A percentile compares a stretch with the other conserved stretches of the same genome.
These are phyloP conservation scores for Andrena praecox DNA, from an alignment of 2,888 invertebrate species.

Conservation along the genomic window DNA sequence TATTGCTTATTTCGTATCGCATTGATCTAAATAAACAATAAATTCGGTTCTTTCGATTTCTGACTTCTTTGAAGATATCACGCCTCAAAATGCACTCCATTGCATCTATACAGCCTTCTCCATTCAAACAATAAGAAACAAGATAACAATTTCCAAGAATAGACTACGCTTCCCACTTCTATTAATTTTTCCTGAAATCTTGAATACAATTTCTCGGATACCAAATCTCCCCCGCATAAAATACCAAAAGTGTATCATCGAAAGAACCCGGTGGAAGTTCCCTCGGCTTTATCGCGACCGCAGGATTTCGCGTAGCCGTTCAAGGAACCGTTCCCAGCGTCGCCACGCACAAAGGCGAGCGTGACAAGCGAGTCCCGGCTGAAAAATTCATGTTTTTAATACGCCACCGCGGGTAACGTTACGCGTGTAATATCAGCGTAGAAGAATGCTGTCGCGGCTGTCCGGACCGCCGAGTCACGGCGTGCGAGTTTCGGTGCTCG, in stretches of 20 bases:
- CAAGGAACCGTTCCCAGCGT: conserved; percentile 14
- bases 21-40: too few relatives aligned
- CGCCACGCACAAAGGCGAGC: conserved; percentile 22
- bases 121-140: too few relatives aligned
- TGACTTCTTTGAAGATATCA: too few relatives aligned
- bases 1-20: too few relatives aligned
- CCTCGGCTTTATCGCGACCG: too few relatives aligned
- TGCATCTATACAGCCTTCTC: too few relatives aligned
- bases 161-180: too few relatives aligned
- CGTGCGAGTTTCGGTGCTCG: conserved; percentile 51
- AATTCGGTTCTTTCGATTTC: too few relatives aligned
- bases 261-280: background rate
- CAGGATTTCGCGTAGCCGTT: conserved; percentile 13
- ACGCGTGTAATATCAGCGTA: conserved; percentile 61
- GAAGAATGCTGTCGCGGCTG: conserved; percentile 62
- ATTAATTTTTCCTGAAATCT: background rate
- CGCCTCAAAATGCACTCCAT: too few relatives aligned
- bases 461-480: conserved; percentile 33
- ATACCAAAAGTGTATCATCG: background rate
- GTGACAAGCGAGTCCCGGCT: conserved; percentile 7
- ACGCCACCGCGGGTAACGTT: conserved; percentile 49
- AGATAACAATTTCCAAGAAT: too few relatives aligned
- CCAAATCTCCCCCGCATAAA: background rate
- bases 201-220: background rate
- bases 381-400: conserved; percentile 61